These are phyloP conservation scores for Bolinopsis microptera DNA, from an alignment of 37 sponge, comb jelly and placozoan species.

Conservation along the genomic window DNA sequence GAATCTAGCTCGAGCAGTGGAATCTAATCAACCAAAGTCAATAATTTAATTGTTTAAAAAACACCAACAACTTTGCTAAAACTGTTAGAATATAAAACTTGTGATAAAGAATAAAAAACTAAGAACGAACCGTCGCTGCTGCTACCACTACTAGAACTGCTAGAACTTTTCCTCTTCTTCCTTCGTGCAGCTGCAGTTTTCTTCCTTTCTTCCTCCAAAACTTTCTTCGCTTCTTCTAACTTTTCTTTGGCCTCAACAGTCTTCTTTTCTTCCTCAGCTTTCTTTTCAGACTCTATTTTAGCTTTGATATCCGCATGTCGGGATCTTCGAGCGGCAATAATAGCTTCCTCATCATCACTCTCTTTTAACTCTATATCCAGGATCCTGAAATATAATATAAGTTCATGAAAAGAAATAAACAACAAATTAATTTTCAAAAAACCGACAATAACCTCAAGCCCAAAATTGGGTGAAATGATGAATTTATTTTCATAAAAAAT, in stretches of 20 bases:
- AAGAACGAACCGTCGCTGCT: background rate
- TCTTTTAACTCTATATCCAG: constrained; percentile 72
- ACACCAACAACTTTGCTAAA: no score
- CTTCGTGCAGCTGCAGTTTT: background rate
- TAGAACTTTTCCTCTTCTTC: background rate
- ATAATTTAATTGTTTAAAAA: no score
- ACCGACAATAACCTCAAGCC: no score
- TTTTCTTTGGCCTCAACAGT: background rate
- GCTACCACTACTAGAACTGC: constrained; percentile 9
- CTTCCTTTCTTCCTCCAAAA: constrained; percentile 33
- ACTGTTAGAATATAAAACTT: no score
- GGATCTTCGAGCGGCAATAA: constrained; percentile 31
- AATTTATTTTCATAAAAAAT: no score
- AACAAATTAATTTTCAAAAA: no score
- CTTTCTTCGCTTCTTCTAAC: constrained; percentile 16
- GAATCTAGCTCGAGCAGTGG: no score
- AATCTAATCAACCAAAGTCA: no score
- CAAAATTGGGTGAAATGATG: no score
- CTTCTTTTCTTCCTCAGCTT: background rate
- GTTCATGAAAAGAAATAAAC: background rate
- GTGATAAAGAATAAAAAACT: background rate
- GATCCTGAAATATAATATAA: constrained; percentile 52
- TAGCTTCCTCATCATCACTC: constrained; percentile 70
- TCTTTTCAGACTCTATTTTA: constrained; percentile 14
- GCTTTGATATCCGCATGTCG: constrained; percentile 12